Base-by-base conservation (phyloP, 2,797 vertebrate species). In the Sardinella longiceps region DNA sequence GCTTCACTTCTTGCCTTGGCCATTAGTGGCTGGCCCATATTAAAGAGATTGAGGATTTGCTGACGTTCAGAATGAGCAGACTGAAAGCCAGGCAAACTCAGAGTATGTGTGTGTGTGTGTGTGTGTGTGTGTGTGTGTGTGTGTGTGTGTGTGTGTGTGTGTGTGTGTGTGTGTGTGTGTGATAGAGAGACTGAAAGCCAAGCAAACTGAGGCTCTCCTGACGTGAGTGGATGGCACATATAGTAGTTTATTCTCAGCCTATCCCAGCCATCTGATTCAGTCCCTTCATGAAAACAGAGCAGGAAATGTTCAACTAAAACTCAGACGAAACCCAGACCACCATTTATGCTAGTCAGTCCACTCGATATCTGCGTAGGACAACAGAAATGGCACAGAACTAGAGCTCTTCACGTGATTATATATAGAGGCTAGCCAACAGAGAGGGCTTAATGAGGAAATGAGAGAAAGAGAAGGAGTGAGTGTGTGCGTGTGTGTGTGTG, bases 1-100 rank as follows among this genome's bases (percentile, higher is more conserved):
- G 53, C 81, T 90, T 91, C 80, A 53, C 81, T 90, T 91, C 89
- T 88, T 94, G 91, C 84, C 84, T 85, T 87, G 88, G 88, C 89
- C 85, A 88, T 90, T 86, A 86, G 77, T 50, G 70, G 60, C 85
- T 83, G 80, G 86, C 88, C 89, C 84, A 90, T 87, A 88, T 84
- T 56, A 87, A 88, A 84, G 85, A 91, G 66, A 88, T 90, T 84
- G 86, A 84, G 86, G 87, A 88, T 89, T 89, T 85, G 45, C 51
- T 84, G 87, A 46, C 12, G 90, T 92, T 91, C 89, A 86, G 84
- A 86, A 86, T 60, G 87, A 80, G 5, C 81, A 56, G 58, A 46
- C 53, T 39, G 39, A 45, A 81, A 84, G 63, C 81, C 48, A 50
- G 25, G 15, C 50, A 82, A 63, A 30, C 81, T 50, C 25, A 53